Evolutionary conservation across 64 coral and sea anemone species (phyloP), one percentile per base, ranked within the genome.

Genomic region (Stichodactyla helianthus): DNA sequence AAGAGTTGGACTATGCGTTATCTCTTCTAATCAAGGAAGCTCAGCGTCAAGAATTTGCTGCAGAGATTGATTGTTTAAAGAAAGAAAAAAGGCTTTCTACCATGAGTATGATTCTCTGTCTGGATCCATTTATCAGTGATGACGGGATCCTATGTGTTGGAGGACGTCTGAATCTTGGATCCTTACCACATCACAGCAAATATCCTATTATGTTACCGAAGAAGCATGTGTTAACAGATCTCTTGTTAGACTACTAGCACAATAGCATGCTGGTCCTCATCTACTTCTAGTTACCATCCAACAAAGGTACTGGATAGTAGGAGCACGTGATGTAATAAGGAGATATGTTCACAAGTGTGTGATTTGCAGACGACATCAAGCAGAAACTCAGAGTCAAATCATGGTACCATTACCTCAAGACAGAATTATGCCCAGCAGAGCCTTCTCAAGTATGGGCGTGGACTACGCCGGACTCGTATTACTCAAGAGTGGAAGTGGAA

Each of bases 291-390:
- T 67, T 53, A 87, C 74, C 53, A 77, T 87, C 23, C 44, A 62
- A 74, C 85, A 87, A 53, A 71, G 52, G 10, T 87, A 87, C 19
- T 87, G 67, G 85, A 87, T 87, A 87, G 56, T 54, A 15, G 67
- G 67, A 87, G 85, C 85, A 15, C 85, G 85, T 87, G 85, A 77
- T n/a, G 14, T 77, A 31, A 74, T 87, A 54, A 77, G 85, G 53
- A 87, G 67, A 87, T 74, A 51, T 4, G 85, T 87, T 18, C 63
- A 27, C 70, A 50, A 77, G 52, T 77, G 85, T 87, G 85, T 77
- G 85, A 87, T 64, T 54, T 55, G 70, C 51, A 35, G 85, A 87
- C 51, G 85, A 87, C 85, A 87, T 23, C 52, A 27, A 74, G 85
- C 85, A 54, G 62, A 87, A 87, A 77, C 31, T 53, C 56, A 5